Base-by-base conservation (phyloP, 2,113 vertebrate species). In the Pomatostomus ruficeps region DNA sequence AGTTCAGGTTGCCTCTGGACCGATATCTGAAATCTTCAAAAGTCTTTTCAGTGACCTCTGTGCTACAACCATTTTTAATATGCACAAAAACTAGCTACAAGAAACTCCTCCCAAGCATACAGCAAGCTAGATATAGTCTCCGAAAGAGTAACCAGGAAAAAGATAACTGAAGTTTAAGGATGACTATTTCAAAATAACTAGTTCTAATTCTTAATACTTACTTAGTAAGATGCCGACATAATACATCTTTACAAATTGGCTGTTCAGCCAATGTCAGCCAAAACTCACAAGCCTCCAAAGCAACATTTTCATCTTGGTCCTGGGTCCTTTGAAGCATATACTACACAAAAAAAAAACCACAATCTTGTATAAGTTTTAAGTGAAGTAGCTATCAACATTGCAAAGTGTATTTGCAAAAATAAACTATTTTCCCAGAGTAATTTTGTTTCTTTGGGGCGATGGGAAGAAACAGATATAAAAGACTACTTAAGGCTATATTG, bases 221-320 rank as follows among this genome's bases (percentile, higher is more conserved):
- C 98, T 99, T 98, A 72, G 99, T 97, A 91, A 99, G 99, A 97
- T 99, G 99, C 72, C 99, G 98, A 95, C 98, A 98, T 31, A 99
- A 98, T 51, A 99, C 99, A 66, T 99, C 99, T 98, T 99, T 99
- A 97, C 99, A 99, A 95, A 99, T 99, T 0, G 99, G 99, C 83
- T 99, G 99, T 92, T 99, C 99, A 31, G 99, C 99, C 91, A 99
- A 97, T 33, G 99, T 99, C 11, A 99, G 97, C 99, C 99, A 99
- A 97, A 99, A 99, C 96, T 99, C 99, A 48, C 99, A 99, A n/a
- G 99, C 99, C 94, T 99, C 99, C 98, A 99, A 96, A 90, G 99
- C 98, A 17, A 99, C 99, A 54, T 99, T 99, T 97, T 99, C 99
- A 92, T 99, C 99, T 89, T 99, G 99, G 98, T 99, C 99, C 96